A percentile compares a stretch with the other conserved stretches of the same genome.
These are phyloP conservation scores for Trypoxylus dichotomus DNA, from an alignment of 1,140 invertebrate genomes.

Conservation along the genomic window DNA sequence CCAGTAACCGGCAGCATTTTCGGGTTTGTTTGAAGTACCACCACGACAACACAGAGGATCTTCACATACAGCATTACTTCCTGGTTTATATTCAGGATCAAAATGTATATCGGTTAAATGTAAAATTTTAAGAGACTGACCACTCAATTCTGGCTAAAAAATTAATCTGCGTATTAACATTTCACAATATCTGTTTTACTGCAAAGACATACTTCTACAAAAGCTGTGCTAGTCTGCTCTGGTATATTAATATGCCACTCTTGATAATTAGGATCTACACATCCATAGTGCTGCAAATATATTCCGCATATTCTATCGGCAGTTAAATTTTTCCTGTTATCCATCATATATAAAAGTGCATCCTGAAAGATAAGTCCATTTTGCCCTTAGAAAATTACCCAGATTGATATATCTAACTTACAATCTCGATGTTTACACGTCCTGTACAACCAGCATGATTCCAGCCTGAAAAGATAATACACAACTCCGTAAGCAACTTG, in stretches of 20 bases:
- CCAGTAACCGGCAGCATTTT: conserved; percentile 71
- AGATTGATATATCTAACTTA: background rate
- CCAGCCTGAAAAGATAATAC: background rate
- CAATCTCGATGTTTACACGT: background rate
- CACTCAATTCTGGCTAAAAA: background rate
- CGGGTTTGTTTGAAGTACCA: conserved; percentile 40
- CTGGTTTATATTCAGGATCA: conserved; percentile 71
- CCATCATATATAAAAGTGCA: conserved; percentile 40
- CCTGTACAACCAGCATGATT: background rate
- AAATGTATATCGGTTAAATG: conserved; percentile 83
- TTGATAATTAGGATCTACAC: conserved; percentile 38
- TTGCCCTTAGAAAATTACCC: too few species aligned
- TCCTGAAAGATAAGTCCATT: conserved; percentile 8
- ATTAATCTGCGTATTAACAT: too few species aligned
- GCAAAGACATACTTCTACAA: background rate
- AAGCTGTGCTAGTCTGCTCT: background rate
- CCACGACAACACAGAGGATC: conserved; percentile 79
- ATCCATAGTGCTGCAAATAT: conserved; percentile 38
- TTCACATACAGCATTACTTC: conserved; percentile 68
- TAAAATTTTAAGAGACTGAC: conserved; percentile 59
- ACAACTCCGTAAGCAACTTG: background rate
- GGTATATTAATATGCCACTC: conserved; percentile 19
- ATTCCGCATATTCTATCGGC: conserved; percentile 42
- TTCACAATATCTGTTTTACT: too few species aligned
- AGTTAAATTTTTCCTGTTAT: conserved; percentile 43